These are phyloP conservation scores for Eurytoma adleriae DNA, from an alignment of 2,888 invertebrate genomes.

Conservation along the genomic window DNA sequence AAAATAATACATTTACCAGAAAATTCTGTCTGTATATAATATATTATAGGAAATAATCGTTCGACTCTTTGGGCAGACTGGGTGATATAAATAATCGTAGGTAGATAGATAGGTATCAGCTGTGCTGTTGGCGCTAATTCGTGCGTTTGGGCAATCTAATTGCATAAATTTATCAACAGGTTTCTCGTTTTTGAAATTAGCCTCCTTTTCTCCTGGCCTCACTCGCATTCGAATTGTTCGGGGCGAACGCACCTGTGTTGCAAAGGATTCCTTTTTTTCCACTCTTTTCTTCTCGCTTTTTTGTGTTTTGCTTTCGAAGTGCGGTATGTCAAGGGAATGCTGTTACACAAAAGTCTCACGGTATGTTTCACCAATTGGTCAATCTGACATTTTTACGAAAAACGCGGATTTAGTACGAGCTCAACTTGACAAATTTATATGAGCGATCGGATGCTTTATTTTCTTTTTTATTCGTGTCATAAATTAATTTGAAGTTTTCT, in stretches of 20 bases:
- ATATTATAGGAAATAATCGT: too few relatives aligned
- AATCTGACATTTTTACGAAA: constrained; percentile 38
- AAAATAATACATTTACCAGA: too few relatives aligned
- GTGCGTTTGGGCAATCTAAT: constrained; percentile 38
- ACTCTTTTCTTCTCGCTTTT: not conserved
- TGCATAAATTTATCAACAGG: constrained; percentile 26
- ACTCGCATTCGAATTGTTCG: constrained; percentile 21
- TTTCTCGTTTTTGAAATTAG: constrained; percentile 33
- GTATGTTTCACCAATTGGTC: constrained; percentile 42
- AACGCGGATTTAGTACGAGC: constrained; percentile 6
- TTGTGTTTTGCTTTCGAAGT: constrained; percentile 30
- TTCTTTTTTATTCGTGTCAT: too few relatives aligned
- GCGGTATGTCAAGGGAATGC: constrained; percentile 49
- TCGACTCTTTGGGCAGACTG: too few relatives aligned
- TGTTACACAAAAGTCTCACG: constrained; percentile 46
- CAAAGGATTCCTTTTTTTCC: constrained; percentile 21
- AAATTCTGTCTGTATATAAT: too few relatives aligned
- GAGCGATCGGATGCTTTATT: too few relatives aligned
- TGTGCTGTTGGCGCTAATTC: constrained; percentile 21
- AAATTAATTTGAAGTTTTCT: too few relatives aligned
- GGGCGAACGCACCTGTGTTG: constrained; percentile 19
- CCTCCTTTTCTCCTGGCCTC: not conserved
- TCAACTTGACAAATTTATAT: too few relatives aligned
- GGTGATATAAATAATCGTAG: too few relatives aligned
- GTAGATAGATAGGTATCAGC: constrained; percentile 1